A percentile compares a stretch with the other conserved stretches of the same genome.
phyloP scores from a whole-genome alignment of 2,888 invertebrate genomes.

The Phortica magna region DNA sequence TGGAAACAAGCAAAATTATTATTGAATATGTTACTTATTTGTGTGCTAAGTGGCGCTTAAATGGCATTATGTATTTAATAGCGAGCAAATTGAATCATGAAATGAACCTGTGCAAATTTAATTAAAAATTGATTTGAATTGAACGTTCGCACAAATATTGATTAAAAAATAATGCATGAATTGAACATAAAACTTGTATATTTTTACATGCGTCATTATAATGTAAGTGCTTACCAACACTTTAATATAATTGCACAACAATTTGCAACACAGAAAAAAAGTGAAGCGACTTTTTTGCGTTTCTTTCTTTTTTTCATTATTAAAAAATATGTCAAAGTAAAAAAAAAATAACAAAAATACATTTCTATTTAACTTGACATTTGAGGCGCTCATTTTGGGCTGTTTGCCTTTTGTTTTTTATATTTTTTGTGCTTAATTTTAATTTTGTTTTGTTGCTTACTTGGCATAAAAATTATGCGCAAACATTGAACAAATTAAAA shows the following conservation, averaged over 20 bases:
- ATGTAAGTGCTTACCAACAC: background rate
- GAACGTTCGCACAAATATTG: background rate
- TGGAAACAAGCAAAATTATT: constrained; percentile 2
- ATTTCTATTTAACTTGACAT: background rate
- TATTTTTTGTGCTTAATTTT: background rate
- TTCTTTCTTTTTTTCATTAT: background rate
- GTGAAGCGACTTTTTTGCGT: too few species aligned
- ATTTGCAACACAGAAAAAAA: background rate
- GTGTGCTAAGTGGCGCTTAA: background rate
- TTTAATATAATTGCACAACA: background rate
- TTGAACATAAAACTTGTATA: background rate
- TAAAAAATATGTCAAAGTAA: background rate
- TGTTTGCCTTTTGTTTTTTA: background rate
- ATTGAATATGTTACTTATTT: background rate
- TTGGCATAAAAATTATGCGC: constrained; percentile 67
- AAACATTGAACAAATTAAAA: constrained; percentile 68
- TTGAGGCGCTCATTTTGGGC: background rate
- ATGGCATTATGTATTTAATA: background rate
- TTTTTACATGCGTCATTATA: background rate
- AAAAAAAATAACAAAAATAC: background rate
- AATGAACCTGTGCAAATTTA: background rate
- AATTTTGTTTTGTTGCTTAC: constrained; percentile 52
- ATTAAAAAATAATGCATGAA: too few species aligned
- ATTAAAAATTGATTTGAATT: background rate
- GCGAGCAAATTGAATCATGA: background rate